phyloP scores from a whole-genome alignment of 2,113 vertebrate genomes.

The Bubo scandiacus region DNA sequence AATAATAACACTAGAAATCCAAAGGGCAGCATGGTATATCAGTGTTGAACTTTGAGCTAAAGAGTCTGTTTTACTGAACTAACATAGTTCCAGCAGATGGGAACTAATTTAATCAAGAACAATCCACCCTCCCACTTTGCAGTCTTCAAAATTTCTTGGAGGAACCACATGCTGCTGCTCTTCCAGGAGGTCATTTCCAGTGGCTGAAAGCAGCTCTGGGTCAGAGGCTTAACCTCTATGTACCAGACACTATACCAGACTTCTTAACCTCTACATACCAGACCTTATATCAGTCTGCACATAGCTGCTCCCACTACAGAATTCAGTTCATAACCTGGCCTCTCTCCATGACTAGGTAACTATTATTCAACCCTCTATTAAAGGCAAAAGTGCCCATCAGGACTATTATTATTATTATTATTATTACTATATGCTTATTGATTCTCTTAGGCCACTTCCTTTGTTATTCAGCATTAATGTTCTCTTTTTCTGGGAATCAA shows the following conservation, averaged over 20 bases:
- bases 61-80: neutral
- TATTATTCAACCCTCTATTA: neutral
- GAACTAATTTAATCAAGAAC: neutral
- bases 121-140: neutral
- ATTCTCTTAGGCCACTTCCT: neutral
- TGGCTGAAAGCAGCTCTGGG: neutral
- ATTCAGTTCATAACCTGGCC: neutral
- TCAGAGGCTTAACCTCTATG: neutral
- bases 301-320: neutral
- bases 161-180: neutral
- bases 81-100: neutral
- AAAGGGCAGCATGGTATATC: neutral
- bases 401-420: neutral
- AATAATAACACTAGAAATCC: neutral
- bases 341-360: neutral
- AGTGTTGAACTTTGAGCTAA: neutral
- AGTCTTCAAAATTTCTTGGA: neutral
- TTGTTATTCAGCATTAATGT: neutral
- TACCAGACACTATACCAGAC: neutral
- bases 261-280: neutral
- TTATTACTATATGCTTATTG: neutral
- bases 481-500: neutral
- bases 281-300: neutral
- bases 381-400: neutral
- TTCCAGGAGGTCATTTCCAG: neutral